A percentile compares a stretch with the other conserved stretches of the same genome.
phyloP scores from a whole-genome alignment of 2,797 vertebrate genomes.

The Leuciscus waleckii region DNA sequence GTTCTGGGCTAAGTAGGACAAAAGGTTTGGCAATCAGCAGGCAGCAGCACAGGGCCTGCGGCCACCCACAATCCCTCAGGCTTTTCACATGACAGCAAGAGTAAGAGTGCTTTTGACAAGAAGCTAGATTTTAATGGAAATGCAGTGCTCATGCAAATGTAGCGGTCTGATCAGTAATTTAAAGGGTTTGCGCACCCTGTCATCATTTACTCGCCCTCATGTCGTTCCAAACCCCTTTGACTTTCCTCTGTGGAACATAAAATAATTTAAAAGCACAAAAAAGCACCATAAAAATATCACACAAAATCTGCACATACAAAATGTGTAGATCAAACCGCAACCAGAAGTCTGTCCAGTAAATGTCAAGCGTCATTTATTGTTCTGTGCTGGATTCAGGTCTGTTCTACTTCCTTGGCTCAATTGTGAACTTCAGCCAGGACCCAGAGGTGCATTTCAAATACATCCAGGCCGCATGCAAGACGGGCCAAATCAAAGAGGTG shows the following conservation, averaged over 20 bases:
- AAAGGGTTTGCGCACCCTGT: conserved; percentile 11
- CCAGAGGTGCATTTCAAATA: conserved; percentile 99
- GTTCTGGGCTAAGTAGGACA: conserved; percentile 44
- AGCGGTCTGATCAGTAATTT: conserved; percentile 1
- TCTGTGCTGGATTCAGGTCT: conserved; percentile 79
- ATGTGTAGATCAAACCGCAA: neutral
- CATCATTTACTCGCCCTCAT: conserved; percentile 2
- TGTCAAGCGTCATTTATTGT: conserved; percentile 31
- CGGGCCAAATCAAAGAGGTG: conserved; percentile 98
- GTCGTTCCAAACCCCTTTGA: neutral
- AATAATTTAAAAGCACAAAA: conserved; percentile 9
- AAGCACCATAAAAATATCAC: neutral
- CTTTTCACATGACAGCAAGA: conserved; percentile 21
- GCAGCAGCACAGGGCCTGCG: conserved; percentile 15
- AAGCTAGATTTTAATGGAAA: conserved; percentile 14
- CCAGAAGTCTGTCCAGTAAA: conserved; percentile 15
- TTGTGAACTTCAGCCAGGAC: conserved; percentile 99
- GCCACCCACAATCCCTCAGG: conserved; percentile 37
- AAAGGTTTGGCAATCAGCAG: conserved; percentile 33
- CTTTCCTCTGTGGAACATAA: neutral
- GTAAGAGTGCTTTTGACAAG: conserved; percentile 28
- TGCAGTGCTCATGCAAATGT: conserved; percentile 9
- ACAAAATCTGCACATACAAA: neutral
- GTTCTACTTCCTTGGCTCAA: conserved; percentile 99
- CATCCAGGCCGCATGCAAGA: conserved; percentile 98